These are phyloP conservation scores for Pseudomugil gertrudae DNA, from an alignment of 2,797 vertebrate genomes.

Conservation along the genomic window DNA sequence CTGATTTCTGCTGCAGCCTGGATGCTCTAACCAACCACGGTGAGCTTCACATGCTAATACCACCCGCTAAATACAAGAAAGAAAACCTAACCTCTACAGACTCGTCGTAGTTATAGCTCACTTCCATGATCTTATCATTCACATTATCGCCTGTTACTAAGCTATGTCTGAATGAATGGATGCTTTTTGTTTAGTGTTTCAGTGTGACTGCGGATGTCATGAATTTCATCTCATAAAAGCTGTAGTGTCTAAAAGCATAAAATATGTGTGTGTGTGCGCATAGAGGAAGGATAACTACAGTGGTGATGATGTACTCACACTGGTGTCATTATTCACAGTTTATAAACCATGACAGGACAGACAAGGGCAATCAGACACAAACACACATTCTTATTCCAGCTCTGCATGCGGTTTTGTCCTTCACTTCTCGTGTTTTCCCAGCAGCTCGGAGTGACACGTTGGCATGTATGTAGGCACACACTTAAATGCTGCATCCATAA, in stretches of 20 bases:
- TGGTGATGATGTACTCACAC: conserved; percentile 53
- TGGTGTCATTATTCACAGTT: conserved; percentile 67
- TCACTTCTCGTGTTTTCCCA: conserved; percentile 66
- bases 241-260: neutral
- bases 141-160: neutral
- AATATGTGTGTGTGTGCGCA: conserved; percentile 1
- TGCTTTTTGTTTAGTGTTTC: neutral
- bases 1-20: neutral
- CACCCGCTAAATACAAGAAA: neutral
- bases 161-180: neutral
- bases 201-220: neutral
- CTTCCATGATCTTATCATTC: no score
- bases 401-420: conserved; percentile 62
- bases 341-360: conserved; percentile 64
- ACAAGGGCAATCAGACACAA: conserved; percentile 8
- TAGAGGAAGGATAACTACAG: conserved; percentile 17
- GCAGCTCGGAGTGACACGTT: conserved; percentile 62
- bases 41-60: neutral
- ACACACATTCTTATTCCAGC: conserved; percentile 37
- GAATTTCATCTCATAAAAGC: neutral
- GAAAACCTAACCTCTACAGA: neutral
- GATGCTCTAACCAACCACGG: neutral
- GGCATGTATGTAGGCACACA: neutral
- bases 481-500: neutral
- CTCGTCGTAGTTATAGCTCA: neutral